Percentiles rank a stretch among this genome's conserved stretches.
These are phyloP conservation scores for Mystacides longicornis DNA, from an alignment of 2,888 invertebrate genomes.

Conservation along the genomic window DNA sequence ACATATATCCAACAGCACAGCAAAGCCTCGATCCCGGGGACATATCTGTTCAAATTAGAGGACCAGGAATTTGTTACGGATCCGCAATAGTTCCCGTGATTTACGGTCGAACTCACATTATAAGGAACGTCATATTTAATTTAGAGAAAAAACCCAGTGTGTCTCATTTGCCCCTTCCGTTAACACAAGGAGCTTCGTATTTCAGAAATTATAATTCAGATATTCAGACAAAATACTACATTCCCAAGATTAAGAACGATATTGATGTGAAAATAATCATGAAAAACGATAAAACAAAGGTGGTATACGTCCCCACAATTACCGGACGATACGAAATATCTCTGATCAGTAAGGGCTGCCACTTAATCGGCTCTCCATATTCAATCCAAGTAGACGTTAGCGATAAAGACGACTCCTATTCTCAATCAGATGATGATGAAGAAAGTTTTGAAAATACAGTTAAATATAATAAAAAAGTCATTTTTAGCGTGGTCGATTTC, in stretches of 20 bases:
- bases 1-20: slow-evolving; percentile 50
- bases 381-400: slow-evolving; percentile 37
- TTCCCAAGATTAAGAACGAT: slow-evolving; percentile 44
- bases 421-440: slow-evolving; percentile 36
- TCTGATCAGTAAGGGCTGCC: slow-evolving; percentile 48
- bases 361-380: slow-evolving; percentile 54
- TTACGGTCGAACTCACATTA: slow-evolving; percentile 43
- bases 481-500: slow-evolving; percentile 48
- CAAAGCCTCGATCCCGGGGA: slow-evolving; percentile 44
- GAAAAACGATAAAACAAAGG: slow-evolving; percentile 44
- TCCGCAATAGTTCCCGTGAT: slow-evolving; percentile 41
- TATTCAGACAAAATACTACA: slow-evolving; percentile 43
- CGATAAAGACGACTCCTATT: slow-evolving; percentile 17
- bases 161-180: slow-evolving; percentile 40
- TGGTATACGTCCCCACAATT: slow-evolving; percentile 44
- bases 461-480: slow-evolving; percentile 36
- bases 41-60: slow-evolving; percentile 43
- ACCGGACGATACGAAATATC: slow-evolving; percentile 52
- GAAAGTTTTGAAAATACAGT: slow-evolving; percentile 20
- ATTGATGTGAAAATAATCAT: slow-evolving; percentile 46
- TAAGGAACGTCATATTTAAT: slow-evolving; percentile 37
- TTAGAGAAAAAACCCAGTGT: slow-evolving; percentile 39
- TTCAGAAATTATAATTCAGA: slow-evolving; percentile 42
- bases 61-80: slow-evolving; percentile 44
- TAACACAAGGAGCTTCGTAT: slow-evolving; percentile 43